Evolutionary conservation across 2,888 invertebrate genomes (phyloP).

Genomic region (Augiades crinisus): DNA sequence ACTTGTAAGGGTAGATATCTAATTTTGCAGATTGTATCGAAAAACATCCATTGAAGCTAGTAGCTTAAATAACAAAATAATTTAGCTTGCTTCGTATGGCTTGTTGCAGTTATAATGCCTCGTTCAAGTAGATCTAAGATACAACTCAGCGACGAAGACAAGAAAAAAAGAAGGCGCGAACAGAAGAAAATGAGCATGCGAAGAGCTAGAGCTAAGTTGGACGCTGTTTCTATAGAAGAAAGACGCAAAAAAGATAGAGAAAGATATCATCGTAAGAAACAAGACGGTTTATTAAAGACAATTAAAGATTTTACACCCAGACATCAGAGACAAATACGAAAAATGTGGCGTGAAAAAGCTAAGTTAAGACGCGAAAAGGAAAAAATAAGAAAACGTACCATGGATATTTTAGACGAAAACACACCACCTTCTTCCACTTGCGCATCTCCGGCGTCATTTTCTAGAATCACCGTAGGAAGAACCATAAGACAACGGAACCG

Average conservation of each 20-base stretch:
- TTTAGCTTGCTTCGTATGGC: too few relatives aligned
- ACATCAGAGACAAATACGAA: conserved; percentile 28
- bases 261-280: conserved; percentile 35
- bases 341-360: conserved; percentile 27
- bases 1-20: too few relatives aligned
- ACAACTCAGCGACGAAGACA: conserved; percentile 8
- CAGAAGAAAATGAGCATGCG: conserved; percentile 22
- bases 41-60: too few relatives aligned
- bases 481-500: background rate
- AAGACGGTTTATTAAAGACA: background rate
- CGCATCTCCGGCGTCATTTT: background rate
- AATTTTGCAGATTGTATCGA: too few relatives aligned
- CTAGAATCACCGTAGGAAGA: background rate
- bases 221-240: conserved; percentile 6
- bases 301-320: conserved; percentile 20
- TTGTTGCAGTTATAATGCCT: too few relatives aligned
- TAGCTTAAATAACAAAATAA: too few relatives aligned
- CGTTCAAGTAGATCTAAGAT: background rate
- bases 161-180: conserved; percentile 4
- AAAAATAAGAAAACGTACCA: too few relatives aligned
- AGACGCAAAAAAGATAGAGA: conserved; percentile 31
- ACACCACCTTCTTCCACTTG: too few relatives aligned
- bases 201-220: conserved; percentile 11
- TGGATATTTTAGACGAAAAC: too few relatives aligned
- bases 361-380: background rate